Percentiles rank a stretch among this genome's conserved stretches.
phyloP scores from a whole-genome alignment of 2,797 vertebrate species.

The Diplodus puntazzo region DNA sequence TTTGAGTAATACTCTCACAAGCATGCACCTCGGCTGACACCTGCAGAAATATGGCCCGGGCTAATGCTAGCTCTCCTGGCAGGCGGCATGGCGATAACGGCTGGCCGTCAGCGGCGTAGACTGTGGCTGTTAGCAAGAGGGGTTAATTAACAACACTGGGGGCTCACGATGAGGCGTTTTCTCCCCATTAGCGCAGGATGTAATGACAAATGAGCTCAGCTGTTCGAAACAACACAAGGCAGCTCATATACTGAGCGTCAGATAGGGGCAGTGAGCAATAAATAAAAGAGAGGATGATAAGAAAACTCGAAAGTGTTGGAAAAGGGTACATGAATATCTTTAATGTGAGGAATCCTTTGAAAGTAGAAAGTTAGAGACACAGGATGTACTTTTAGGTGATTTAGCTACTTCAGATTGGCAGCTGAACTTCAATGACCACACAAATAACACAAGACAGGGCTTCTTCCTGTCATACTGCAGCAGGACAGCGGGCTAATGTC shows the following conservation, averaged over 20 bases:
- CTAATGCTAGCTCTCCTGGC: constrained; percentile 42
- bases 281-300: constrained; percentile 54
- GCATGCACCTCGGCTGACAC: constrained; percentile 76
- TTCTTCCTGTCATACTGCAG: constrained; percentile 12
- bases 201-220: constrained; percentile 74
- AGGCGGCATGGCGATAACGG: constrained; percentile 56
- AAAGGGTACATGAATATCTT: not conserved
- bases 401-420: not conserved
- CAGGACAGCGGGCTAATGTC: constrained; percentile 13
- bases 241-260: constrained; percentile 42
- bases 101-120: constrained; percentile 23
- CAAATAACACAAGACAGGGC: not conserved
- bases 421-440: constrained; percentile 1
- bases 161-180: constrained; percentile 63
- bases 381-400: not conserved
- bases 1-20: constrained; percentile 71
- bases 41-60: constrained; percentile 72
- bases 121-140: constrained; percentile 65
- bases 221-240: constrained; percentile 36
- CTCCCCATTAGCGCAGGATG: constrained; percentile 64
- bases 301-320: constrained; percentile 19
- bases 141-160: constrained; percentile 79
- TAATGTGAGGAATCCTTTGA: not conserved
- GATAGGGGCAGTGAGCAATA: constrained; percentile 44
- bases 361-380: constrained; percentile 8